Percentiles rank a stretch among this genome's conserved stretches.
phyloP scores from a whole-genome alignment of 1,140 invertebrate genomes.

The Zelostemma sp. region DNA sequence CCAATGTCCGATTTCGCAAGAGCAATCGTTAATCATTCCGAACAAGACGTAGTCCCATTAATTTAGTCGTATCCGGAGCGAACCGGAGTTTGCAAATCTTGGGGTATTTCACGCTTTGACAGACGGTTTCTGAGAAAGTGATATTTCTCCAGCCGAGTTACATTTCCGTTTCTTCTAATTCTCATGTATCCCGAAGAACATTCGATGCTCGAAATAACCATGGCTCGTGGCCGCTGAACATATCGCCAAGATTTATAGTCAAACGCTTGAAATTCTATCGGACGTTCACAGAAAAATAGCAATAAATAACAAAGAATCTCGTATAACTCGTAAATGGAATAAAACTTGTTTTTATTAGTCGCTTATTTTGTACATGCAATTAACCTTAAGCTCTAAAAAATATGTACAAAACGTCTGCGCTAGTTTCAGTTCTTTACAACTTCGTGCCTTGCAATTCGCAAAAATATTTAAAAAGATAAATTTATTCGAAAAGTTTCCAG shows the following conservation, averaged over 20 bases:
- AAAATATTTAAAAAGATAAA: too few relatives aligned
- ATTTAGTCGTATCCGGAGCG: conserved; percentile 52
- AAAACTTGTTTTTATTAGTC: too few relatives aligned
- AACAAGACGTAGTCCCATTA: conserved; percentile 60
- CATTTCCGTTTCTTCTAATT: conserved; percentile 16
- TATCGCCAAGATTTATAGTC: too few relatives aligned
- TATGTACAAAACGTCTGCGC: too few relatives aligned
- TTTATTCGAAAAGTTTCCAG: too few relatives aligned
- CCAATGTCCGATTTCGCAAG: too few relatives aligned
- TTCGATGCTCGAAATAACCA: conserved; percentile 44
- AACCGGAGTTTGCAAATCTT: conserved; percentile 3
- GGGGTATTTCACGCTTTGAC: conserved; percentile 60
- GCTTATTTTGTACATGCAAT: too few relatives aligned
- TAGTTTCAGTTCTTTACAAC: too few relatives aligned
- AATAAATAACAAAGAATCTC: conserved; percentile 5
- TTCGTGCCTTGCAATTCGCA: too few relatives aligned
- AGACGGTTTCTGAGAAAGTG: conserved; percentile 60
- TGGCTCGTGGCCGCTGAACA: background rate
- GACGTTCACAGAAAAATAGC: too few relatives aligned
- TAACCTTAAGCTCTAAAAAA: too few relatives aligned
- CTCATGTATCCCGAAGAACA: conserved; percentile 22
- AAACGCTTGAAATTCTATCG: too few relatives aligned
- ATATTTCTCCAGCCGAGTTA: conserved; percentile 36
- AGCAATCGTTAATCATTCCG: conserved; percentile 53
- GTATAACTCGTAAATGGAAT: conserved; percentile 56